phyloP scores from a whole-genome alignment of 2,113 vertebrate species.

The Reinhardtius hippoglossoides region DNA sequence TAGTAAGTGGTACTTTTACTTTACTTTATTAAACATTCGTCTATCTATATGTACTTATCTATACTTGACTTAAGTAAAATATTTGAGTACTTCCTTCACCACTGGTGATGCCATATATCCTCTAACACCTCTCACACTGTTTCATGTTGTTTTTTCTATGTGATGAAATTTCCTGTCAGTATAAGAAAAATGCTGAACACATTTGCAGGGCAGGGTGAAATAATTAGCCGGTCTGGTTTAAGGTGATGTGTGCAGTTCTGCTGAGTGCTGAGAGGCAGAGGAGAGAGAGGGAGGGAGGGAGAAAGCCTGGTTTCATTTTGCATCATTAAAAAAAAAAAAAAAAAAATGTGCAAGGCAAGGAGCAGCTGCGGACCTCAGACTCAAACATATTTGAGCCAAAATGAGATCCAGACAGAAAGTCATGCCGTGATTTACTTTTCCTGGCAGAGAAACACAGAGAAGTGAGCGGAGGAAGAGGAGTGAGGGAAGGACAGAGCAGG shows the following conservation, averaged over 20 bases:
- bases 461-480: constrained; percentile 40
- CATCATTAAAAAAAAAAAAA: constrained; percentile 38
- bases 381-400: constrained; percentile 60
- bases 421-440: constrained; percentile 78
- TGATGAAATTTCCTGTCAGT: constrained; percentile 16
- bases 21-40: too few relatives aligned
- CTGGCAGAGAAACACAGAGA: constrained; percentile 73
- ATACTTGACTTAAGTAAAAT: too few relatives aligned
- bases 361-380: constrained; percentile 67
- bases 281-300: background rate
- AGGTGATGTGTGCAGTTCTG: constrained; percentile 30
- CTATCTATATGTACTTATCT: too few relatives aligned
- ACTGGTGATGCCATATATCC: constrained; percentile 3
- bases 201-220: constrained; percentile 29
- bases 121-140: background rate
- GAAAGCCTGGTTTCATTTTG: constrained; percentile 51
- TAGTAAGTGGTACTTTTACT: too few relatives aligned
- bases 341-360: constrained; percentile 54
- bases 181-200: background rate
- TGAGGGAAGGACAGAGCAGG: constrained; percentile 29
- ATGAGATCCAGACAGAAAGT: constrained; percentile 73
- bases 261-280: constrained; percentile 21
- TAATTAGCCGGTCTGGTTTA: constrained; percentile 15
- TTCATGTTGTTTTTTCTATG: constrained; percentile 2
- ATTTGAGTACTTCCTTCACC: too few relatives aligned